These are phyloP conservation scores for Zoroaster sp. DNA, from an alignment of 53 echinoderm and acorn worm genomes.

Conservation along the genomic window DNA sequence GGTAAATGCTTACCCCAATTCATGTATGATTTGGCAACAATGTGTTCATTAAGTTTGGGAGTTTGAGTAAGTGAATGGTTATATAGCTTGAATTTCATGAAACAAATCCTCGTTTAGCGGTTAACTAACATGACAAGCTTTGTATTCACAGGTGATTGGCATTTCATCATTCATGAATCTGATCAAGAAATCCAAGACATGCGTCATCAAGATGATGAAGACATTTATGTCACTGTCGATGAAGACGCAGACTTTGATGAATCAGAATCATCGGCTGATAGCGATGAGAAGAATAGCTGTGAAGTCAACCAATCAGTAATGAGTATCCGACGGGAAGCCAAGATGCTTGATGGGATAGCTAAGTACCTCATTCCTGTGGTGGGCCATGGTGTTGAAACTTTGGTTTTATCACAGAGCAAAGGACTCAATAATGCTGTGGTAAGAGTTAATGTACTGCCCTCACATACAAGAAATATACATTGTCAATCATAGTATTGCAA, in stretches of 20 bases:
- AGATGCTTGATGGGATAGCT: conserved; percentile 78
- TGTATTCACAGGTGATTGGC: conserved; percentile 78
- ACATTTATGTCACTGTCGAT: conserved; percentile 68
- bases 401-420: conserved; percentile 76
- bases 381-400: conserved; percentile 77
- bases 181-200: conserved; percentile 33
- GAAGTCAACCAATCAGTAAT: conserved; percentile 43
- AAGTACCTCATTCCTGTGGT: conserved; percentile 81
- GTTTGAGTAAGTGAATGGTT: too few species aligned
- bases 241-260: conserved; percentile 98
- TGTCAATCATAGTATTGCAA: too few species aligned
- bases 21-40: too few species aligned
- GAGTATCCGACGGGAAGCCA: conserved; percentile 77
- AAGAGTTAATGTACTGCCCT: conserved; percentile 22
- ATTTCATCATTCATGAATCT: conserved; percentile 43
- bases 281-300: conserved; percentile 66
- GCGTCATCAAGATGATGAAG: neutral
- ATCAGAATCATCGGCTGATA: conserved; percentile 84
- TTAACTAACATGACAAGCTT: neutral
- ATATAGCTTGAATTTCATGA: too few species aligned
- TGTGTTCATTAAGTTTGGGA: too few species aligned
- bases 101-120: too few species aligned
- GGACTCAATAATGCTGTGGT: conserved; percentile 90
- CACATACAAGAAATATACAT: neutral
- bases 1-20: too few species aligned